Evolutionary conservation across 2,888 invertebrate genomes (phyloP).

Genomic region (Catocala nupta): DNA sequence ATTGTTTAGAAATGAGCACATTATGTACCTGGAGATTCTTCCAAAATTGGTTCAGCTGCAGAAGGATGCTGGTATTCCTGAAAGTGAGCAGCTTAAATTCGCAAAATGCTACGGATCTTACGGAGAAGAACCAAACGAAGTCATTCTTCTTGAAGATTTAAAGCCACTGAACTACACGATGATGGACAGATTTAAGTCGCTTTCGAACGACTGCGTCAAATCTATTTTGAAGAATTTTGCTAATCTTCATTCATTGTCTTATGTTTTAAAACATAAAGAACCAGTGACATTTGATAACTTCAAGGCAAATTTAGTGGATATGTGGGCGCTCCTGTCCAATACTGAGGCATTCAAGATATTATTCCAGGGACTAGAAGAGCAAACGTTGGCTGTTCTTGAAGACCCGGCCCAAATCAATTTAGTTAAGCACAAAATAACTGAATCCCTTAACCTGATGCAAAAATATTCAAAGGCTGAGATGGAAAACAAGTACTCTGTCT

Average conservation of each 20-base stretch:
- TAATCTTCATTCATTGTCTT: slow-evolving; percentile 65
- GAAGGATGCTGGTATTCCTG: slow-evolving; percentile 52
- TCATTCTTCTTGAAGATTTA: slow-evolving; percentile 67
- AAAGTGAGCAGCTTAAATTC: slow-evolving; percentile 53
- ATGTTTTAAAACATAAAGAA: slow-evolving; percentile 59
- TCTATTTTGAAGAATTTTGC: slow-evolving; percentile 62
- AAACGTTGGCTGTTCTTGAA: slow-evolving; percentile 37
- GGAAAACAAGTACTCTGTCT: slow-evolving; percentile 49
- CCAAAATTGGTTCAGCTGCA: slow-evolving; percentile 60
- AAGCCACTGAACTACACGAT: slow-evolving; percentile 53
- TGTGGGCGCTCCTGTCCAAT: slow-evolving; percentile 20
- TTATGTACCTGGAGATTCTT: slow-evolving; percentile 59
- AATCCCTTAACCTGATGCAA: not conserved
- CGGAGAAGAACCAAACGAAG: slow-evolving; percentile 56
- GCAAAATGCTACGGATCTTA: slow-evolving; percentile 62
- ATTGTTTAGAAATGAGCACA: slow-evolving; percentile 60
- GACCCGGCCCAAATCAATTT: slow-evolving; percentile 45
- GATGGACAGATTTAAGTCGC: slow-evolving; percentile 57
- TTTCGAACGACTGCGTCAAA: slow-evolving; percentile 56
- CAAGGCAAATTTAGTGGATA: slow-evolving; percentile 39
- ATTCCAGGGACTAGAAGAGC: slow-evolving; percentile 34
- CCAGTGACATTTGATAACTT: slow-evolving; percentile 50
- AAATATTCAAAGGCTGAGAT: slow-evolving; percentile 8
- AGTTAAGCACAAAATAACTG: slow-evolving; percentile 36
- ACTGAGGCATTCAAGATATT: slow-evolving; percentile 9